Percentiles rank a stretch among this genome's conserved stretches.
These are phyloP conservation scores for Eurystomus gularis DNA, from an alignment of 2,113 vertebrate genomes.

Conservation along the genomic window DNA sequence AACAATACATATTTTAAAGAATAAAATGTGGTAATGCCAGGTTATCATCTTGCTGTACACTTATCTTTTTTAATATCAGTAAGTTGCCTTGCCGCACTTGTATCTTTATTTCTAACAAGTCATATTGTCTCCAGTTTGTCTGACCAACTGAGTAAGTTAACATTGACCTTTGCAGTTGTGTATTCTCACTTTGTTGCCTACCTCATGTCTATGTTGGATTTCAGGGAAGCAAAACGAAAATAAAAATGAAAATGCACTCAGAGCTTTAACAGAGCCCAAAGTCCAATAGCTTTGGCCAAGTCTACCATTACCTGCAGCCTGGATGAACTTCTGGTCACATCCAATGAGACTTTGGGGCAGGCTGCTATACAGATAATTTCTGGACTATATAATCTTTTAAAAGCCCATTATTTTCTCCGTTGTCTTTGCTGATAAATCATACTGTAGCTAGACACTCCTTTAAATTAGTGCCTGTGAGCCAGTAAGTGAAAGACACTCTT, in stretches of 20 bases:
- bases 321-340: neutral
- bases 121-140: neutral
- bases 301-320: neutral
- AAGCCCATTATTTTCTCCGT: neutral
- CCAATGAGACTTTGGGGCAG: neutral
- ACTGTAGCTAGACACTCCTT: neutral
- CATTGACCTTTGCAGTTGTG: neutral
- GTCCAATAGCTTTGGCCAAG: neutral
- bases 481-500: neutral
- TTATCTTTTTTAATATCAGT: neutral
- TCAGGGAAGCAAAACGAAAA: neutral
- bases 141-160: neutral
- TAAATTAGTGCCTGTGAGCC: neutral
- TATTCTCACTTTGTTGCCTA: neutral
- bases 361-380: neutral
- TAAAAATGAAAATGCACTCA: neutral
- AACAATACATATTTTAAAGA: neutral
- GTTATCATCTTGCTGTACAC: neutral
- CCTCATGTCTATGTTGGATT: neutral
- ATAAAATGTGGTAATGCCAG: neutral
- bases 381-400: neutral
- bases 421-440: neutral
- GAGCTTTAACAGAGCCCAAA: neutral
- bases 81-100: neutral
- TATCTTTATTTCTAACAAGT: neutral